Base-by-base conservation (phyloP, 2,113 vertebrate genomes). In the Oreamnos americanus region DNA sequence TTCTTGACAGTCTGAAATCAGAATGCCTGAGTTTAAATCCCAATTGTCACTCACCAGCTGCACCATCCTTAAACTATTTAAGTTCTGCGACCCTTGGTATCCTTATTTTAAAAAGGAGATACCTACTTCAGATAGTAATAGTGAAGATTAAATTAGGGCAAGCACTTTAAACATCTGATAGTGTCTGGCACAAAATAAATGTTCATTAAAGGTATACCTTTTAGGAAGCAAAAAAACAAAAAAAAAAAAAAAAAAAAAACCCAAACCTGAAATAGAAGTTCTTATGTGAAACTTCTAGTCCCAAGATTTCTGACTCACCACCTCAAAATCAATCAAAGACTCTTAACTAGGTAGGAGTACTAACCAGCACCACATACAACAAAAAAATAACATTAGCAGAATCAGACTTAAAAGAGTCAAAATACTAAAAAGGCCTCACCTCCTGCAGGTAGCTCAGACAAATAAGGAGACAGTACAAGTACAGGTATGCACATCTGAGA, bases 171-270 rank as follows among this genome's bases (percentile, higher is more conserved):
- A 91, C 19, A 96, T 13, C 0, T 87, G 23, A 55, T 36, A 33
- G n/a, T 23, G 6, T 57, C 58, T 96, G 39, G 47, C 47, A 97
- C 67, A 95, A 95, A 95, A 87, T 78, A 81, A 28, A 83, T 62
- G 47, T 47, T n/a, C 30, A 81, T 39, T 47, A 39, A 85, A 57
- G n/a, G 15, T 87, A 9, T 84, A 51, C 11, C 25, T 91, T 88
- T 79, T 58, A 81, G 19, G 45, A 39, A 91, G 49, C 2, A 4
- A n/a, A n/a, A 64, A 76, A 81, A 39, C 39, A 15, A 7, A 4
- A 62, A 7, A n/a, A 0, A 11, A 39, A 3, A 0, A 4, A 62
- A 7, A n/a, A 0, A 11, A 39, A 3, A 0, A 76, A 33, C 47
- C 47, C 6, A 67, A 96, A 84, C 10, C 43, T 57, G 55, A 96